These are phyloP conservation scores for Drosophila lacicola DNA, from an alignment of 2,888 invertebrate genomes.

Conservation along the genomic window DNA sequence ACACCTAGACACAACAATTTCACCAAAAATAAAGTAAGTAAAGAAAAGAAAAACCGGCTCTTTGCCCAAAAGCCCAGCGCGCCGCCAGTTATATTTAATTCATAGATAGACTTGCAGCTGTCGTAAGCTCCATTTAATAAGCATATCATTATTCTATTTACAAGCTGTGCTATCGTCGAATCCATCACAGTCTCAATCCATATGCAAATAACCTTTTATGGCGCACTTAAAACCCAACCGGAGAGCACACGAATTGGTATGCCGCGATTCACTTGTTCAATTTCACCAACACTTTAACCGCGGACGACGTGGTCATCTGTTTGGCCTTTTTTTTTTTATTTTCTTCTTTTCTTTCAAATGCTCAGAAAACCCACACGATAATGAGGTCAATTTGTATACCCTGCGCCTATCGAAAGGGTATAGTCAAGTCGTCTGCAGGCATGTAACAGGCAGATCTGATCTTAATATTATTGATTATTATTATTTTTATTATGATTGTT, in stretches of 20 bases:
- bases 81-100: neutral
- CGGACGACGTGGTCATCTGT: slow-evolving; percentile 44
- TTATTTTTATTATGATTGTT: neutral
- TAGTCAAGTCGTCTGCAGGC: neutral
- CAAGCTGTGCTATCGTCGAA: neutral
- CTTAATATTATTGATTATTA: neutral
- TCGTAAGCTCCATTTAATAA: neutral
- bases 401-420: slow-evolving; percentile 17
- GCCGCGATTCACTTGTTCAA: slow-evolving; percentile 37
- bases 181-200: slow-evolving; percentile 6
- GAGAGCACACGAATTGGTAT: slow-evolving; percentile 31
- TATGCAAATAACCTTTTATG: slow-evolving; percentile 30
- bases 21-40: neutral
- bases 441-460: neutral
- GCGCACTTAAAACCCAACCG: slow-evolving; percentile 5
- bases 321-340: slow-evolving; percentile 9
- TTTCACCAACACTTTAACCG: slow-evolving; percentile 30
- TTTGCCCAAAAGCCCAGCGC: slow-evolving; percentile 6
- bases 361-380: slow-evolving; percentile 66
- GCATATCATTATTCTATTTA: neutral
- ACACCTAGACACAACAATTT: neutral
- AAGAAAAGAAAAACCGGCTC: slow-evolving; percentile 37
- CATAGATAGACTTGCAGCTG: neutral
- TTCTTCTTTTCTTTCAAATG: slow-evolving; percentile 27
- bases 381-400: slow-evolving; percentile 69